A percentile compares a stretch with the other conserved stretches of the same genome.
Conservation (phyloP, 2,113 vertebrate genomes). For the Pipra filicauda region DNA sequence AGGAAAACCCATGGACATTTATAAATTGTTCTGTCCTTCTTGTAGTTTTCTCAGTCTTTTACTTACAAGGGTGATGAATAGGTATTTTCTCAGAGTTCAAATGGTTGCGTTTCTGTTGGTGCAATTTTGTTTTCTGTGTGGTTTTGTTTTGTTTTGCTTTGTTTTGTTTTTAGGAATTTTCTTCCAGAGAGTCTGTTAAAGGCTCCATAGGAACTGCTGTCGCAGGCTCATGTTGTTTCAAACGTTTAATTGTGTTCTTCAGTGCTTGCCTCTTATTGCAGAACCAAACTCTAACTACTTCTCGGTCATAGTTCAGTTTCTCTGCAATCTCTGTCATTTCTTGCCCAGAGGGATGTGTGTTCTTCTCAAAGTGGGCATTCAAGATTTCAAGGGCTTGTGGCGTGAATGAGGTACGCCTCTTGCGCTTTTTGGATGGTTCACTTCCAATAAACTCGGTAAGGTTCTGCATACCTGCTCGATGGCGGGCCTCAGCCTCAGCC, state of each 20-base stretch:
- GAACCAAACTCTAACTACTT: conserved; percentile 99
- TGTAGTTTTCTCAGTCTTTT: conserved; percentile 78
- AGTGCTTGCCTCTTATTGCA: conserved; percentile 99
- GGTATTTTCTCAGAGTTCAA: conserved; percentile 65
- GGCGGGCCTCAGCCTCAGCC: conserved; percentile 99
- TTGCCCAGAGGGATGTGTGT: conserved; percentile 98
- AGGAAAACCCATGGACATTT: conserved; percentile 71
- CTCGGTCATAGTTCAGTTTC: conserved; percentile 99
- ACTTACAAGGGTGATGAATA: conserved; percentile 71
- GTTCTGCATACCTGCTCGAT: conserved; percentile 99
- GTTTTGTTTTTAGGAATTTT: conserved; percentile 83
- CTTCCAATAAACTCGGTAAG: conserved; percentile 99
- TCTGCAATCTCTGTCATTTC: conserved; percentile 99
- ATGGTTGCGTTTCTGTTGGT: conserved; percentile 31
- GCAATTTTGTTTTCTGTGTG: not conserved
- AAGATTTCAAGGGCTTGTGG: conserved; percentile 99
- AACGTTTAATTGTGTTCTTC: conserved; percentile 99
- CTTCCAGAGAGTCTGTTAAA: conserved; percentile 91
- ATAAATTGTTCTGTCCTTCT: conserved; percentile 75
- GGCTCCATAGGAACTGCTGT: conserved; percentile 85
- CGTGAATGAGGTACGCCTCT: conserved; percentile 99
- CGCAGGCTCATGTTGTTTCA: conserved; percentile 93
- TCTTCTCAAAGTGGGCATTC: conserved; percentile 99
- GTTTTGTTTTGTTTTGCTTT: conserved; percentile 10
- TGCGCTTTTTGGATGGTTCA: conserved; percentile 99